phyloP scores from a whole-genome alignment of 2,888 invertebrate species.

The Morpho achilles region DNA sequence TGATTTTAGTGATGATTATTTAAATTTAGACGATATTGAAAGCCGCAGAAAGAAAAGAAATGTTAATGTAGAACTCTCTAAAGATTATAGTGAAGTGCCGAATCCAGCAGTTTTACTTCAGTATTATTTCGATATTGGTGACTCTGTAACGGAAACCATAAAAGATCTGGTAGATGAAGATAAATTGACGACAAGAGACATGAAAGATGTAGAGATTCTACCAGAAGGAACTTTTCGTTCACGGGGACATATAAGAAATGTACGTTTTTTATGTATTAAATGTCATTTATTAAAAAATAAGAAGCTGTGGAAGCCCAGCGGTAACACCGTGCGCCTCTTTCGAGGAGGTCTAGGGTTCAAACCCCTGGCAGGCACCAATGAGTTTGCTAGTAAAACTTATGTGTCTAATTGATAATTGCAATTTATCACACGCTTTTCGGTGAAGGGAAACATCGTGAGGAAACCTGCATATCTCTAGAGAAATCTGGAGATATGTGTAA shows the following conservation, averaged over 20 bases:
- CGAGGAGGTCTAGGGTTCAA: no score
- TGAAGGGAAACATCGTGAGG: no score
- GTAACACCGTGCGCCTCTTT: no score
- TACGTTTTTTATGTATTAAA: constrained; percentile 12
- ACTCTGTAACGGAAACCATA: constrained; percentile 33
- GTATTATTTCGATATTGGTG: constrained; percentile 48
- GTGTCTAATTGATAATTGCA: no score
- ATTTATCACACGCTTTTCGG: no score
- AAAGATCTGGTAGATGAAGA: constrained; percentile 49
- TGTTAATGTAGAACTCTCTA: constrained; percentile 24
- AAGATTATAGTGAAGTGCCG: constrained; percentile 43
- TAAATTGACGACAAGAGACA: constrained; percentile 41
- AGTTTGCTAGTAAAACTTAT: no score
- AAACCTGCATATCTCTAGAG: no score
- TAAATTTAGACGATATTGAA: constrained; percentile 40
- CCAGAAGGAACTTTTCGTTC: constrained; percentile 16
- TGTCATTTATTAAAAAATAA: no score
- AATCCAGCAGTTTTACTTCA: constrained; percentile 42
- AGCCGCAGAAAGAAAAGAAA: constrained; percentile 34
- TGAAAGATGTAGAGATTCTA: constrained; percentile 49
- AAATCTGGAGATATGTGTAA: no score
- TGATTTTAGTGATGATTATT: constrained; percentile 17
- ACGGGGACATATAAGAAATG: constrained; percentile 11
- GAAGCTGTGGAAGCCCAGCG: no score
- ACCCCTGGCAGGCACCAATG: no score